Base-by-base conservation (phyloP, 2,888 invertebrate species). In the Drosophila algonquin region DNA sequence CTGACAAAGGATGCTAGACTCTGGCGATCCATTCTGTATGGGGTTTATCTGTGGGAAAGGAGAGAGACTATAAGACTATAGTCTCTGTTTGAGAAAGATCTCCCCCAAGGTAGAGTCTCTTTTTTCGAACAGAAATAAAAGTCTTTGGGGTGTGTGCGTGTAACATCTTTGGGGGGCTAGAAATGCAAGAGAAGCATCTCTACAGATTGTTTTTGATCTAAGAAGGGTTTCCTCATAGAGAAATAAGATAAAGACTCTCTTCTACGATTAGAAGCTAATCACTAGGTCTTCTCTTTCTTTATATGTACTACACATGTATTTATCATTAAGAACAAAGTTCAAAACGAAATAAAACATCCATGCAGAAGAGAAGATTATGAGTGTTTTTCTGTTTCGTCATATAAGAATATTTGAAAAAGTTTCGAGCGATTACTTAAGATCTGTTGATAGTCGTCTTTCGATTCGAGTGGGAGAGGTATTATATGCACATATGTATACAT, bases 261-360 rank as follows among this genome's bases (percentile, higher is more conserved):
- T 9, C 40, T 14, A 51, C 46, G 46, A 65, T 65, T 64, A 63
- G 44, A 27, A 6, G 32, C 35, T 47, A 58, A 59, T 72, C 65
- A 59, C 27, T 63, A 10, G 18, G 47, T 46, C 44, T 55, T 32
- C 16, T 44, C 9, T 44, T 35, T 32, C 21, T 14, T 21, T 18
- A 12, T 48, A 18, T 24, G 16, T 50, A 16, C 16, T 21, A 10
- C 24, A 57, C 27, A 35, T 50, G 55, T 75, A 72, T 81, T 83
- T 82, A 81, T 82, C 84, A 87, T 80, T 79, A 74, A 75, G 76
- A 62, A 6, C 87, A 83, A 84, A 87, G 87, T 87, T 79, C 82
- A 76, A 60, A 53, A 65, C 75, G 21, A 63, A 70, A 73, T 18
- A 44, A 35, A 3, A 32, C 18, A 44, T 4, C 2, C 12, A 44